Base-by-base conservation (phyloP, 2,113 vertebrate species). In the Myodes glareolus region DNA sequence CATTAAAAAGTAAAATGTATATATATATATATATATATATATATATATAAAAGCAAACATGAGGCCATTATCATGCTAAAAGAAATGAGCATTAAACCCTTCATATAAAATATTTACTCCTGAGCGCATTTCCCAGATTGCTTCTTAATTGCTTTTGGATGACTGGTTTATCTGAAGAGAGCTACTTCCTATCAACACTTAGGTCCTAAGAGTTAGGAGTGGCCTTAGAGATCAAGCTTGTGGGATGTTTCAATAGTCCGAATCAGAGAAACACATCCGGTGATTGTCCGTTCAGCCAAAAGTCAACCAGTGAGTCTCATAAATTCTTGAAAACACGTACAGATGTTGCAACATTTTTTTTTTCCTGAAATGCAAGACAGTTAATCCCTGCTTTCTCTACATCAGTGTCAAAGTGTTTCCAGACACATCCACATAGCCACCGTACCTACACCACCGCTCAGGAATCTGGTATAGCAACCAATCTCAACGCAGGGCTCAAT, bases 1-100 rank as follows among this genome's bases (percentile, higher is more conserved):
- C 67, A 92, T 72, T 92, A 65, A 92, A 96, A 96, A 29, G 76
- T 55, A 95, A 68, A 88, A 36, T 31, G 55, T 72, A 67, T 72
- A 89, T 92, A 23, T 75, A 63, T 78, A 61, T 67, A 91, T 75
- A 63, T 78, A 61, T 67, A 36, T 31, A 47, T 72, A 67, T 72
- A 89, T 92, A 23, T 75, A 63, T 78, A 61, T 67, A 91, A 90
- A 72, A 95, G 52, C 36, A 94, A 90, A n/a, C 50, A 94, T 0
- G 6, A 42, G 36, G 39, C 45, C 80, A 67, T 52, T 9, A 91
- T 17, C 65, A 95, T 23, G n/a, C 23, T 50, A 39, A 78, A 65
- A 92, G 75, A 85, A 86, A 88, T 25, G 25, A 91, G 33, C 25
- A 63, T 45, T 58, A 80, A 68, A 78, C 52, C 77, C 45, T 91